Conservation (phyloP, 2,797 vertebrate species). For the Trachops cirrhosus region DNA sequence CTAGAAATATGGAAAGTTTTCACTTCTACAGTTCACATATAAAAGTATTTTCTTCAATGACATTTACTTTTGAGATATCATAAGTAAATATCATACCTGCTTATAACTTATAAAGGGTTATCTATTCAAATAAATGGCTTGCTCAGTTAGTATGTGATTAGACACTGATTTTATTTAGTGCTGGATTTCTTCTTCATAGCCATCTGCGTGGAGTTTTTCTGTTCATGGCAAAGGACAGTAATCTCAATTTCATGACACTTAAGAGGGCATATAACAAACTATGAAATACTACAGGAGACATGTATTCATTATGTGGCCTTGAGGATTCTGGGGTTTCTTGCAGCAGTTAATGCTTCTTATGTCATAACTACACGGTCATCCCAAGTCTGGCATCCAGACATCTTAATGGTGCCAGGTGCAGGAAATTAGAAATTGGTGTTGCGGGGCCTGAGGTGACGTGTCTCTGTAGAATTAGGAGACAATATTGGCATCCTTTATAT, state of each 20-base stretch:
- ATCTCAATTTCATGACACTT: background rate
- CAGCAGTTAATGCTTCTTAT: background rate
- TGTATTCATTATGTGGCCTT: background rate
- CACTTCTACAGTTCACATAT: background rate
- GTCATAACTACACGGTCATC: background rate
- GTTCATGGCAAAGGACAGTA: background rate
- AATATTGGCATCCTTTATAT: background rate
- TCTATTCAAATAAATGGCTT: background rate
- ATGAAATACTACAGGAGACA: background rate
- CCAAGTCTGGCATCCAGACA: background rate
- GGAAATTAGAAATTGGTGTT: background rate
- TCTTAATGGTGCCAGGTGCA: background rate
- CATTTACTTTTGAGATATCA: background rate
- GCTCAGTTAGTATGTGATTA: background rate
- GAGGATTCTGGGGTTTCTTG: background rate
- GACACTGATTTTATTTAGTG: background rate
- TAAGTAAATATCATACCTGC: background rate
- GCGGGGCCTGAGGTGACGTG: background rate
- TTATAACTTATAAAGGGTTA: background rate
- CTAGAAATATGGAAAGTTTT: background rate
- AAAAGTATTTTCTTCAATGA: background rate
- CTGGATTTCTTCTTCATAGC: background rate
- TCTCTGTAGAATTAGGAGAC: background rate
- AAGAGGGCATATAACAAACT: background rate
- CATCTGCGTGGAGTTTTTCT: background rate